Percentiles rank a stretch among this genome's conserved stretches.
These are phyloP conservation scores for Macrotus californicus DNA, from an alignment of 2,113 vertebrate genomes.

Conservation along the genomic window DNA sequence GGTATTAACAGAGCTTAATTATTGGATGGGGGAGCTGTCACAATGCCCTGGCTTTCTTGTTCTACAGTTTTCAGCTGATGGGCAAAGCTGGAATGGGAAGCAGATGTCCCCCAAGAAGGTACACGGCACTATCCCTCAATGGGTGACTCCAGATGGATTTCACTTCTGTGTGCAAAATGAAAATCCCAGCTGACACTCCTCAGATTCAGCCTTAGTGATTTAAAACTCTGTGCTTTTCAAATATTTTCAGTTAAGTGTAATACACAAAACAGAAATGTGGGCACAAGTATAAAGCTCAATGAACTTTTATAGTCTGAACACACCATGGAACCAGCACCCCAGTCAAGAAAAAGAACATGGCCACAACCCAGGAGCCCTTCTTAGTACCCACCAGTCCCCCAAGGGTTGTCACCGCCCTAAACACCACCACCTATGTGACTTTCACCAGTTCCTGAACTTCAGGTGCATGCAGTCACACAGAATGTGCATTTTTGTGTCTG, in stretches of 20 bases:
- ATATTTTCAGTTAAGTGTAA: neutral
- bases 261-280: neutral
- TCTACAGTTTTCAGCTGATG: conserved; percentile 28
- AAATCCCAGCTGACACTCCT: neutral
- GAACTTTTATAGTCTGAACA: neutral
- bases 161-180: conserved; percentile 67
- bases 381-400: neutral
- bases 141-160: conserved; percentile 60
- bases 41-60: conserved; percentile 49
- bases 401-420: no score
- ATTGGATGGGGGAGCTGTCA: neutral
- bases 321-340: neutral
- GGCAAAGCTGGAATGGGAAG: conserved; percentile 28
- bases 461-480: neutral
- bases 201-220: neutral
- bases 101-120: conserved; percentile 50
- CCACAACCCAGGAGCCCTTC: neutral
- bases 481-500: neutral
- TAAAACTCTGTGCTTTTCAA: neutral
- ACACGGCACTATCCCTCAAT: conserved; percentile 25
- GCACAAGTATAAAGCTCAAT: neutral
- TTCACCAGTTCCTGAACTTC: neutral
- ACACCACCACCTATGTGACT: neutral
- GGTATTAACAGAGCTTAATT: conserved; percentile 14
- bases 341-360: neutral